These are phyloP conservation scores for Tuta absoluta DNA, from an alignment of 2,888 invertebrate species.

Conservation along the genomic window DNA sequence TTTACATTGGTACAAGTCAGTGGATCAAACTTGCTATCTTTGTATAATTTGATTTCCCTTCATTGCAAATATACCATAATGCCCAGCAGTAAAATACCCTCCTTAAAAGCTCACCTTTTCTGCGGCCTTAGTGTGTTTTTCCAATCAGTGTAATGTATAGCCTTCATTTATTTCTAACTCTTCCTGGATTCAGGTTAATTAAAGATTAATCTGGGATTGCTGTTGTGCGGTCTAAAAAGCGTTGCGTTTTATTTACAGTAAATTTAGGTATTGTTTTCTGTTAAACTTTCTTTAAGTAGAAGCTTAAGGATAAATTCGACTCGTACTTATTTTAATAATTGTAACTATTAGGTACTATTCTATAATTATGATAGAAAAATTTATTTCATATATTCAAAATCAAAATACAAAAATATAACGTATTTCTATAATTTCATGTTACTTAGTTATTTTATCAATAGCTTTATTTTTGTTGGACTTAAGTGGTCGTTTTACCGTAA, in stretches of 20 bases:
- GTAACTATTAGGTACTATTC: too few species aligned
- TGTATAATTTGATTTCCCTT: neutral
- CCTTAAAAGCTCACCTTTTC: neutral
- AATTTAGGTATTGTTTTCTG: neutral
- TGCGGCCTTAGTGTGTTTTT: neutral
- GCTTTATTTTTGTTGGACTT: too few species aligned
- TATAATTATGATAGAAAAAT: too few species aligned
- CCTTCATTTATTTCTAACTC: constrained; percentile 1
- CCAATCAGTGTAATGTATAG: constrained; percentile 11
- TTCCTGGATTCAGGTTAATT: constrained; percentile 11
- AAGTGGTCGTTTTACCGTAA: too few species aligned
- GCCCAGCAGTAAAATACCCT: neutral
- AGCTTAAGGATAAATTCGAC: too few species aligned
- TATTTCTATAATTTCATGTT: too few species aligned
- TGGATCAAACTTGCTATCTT: neutral
- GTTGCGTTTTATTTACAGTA: neutral
- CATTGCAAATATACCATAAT: neutral
- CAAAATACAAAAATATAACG: too few species aligned
- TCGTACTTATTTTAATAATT: too few species aligned
- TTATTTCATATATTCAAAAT: too few species aligned
- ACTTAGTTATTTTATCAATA: too few species aligned
- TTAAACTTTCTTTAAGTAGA: neutral
- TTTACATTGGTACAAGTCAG: too few species aligned
- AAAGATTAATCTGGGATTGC: neutral
- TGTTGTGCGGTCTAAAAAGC: neutral